Evolutionary conservation across 2,888 invertebrate species (phyloP).

Genomic region (Drosophila limbata): DNA sequence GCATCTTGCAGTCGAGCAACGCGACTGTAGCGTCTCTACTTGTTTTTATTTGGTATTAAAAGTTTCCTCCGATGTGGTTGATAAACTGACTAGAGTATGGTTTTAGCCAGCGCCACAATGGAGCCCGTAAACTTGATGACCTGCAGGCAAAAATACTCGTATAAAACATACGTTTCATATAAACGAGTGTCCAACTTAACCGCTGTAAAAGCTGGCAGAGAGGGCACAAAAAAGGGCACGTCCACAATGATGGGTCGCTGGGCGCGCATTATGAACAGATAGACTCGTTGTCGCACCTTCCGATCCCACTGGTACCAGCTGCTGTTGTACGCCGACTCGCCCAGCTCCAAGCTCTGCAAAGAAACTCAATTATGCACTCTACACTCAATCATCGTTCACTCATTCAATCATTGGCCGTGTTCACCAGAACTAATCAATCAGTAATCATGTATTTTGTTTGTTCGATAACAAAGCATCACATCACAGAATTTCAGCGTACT

Average conservation of each 20-base stretch:
- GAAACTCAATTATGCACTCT: too few relatives aligned
- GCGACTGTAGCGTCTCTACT: neutral
- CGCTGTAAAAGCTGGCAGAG: conserved; percentile 52
- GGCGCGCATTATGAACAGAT: conserved; percentile 59
- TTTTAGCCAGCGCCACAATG: conserved; percentile 73
- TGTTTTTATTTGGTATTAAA: neutral
- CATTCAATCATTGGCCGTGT: too few relatives aligned
- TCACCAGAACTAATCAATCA: too few relatives aligned
- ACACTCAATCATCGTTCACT: too few relatives aligned
- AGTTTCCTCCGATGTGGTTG: neutral
- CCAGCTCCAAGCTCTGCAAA: conserved; percentile 58
- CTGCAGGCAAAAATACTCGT: conserved; percentile 33
- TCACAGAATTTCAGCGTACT: too few relatives aligned
- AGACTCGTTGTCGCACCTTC: conserved; percentile 56
- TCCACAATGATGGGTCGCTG: conserved; percentile 58
- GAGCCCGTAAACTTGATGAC: conserved; percentile 74
- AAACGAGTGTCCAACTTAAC: conserved; percentile 24
- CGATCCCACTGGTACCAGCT: conserved; percentile 64
- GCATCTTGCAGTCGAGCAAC: neutral
- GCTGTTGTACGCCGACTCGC: conserved; percentile 67
- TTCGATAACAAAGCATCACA: too few relatives aligned
- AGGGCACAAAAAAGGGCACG: conserved; percentile 66
- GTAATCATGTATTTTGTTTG: too few relatives aligned
- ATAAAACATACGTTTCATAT: neutral
- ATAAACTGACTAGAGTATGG: conserved; percentile 52